Evolutionary conservation across 2,113 vertebrate genomes (phyloP).

Genomic region (Recurvirostra avosetta): DNA sequence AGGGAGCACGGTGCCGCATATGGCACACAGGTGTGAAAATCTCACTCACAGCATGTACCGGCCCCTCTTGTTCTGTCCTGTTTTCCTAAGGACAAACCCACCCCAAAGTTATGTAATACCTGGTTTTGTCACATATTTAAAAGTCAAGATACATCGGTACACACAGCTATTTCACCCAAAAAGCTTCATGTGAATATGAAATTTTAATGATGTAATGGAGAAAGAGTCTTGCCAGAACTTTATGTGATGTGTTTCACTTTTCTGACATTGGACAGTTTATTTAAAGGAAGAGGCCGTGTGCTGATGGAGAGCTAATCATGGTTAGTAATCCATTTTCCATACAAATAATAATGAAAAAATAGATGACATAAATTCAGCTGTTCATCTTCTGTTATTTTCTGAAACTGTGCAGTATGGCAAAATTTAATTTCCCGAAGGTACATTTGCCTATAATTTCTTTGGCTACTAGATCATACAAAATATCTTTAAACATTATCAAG

Average conservation of each 20-base stretch:
- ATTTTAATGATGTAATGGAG: background rate
- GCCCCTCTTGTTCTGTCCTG: background rate
- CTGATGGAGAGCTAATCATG: background rate
- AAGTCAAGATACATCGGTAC: background rate
- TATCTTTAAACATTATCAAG: background rate
- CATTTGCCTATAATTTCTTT: background rate
- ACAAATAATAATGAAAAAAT: constrained; percentile 14
- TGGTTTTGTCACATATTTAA: background rate
- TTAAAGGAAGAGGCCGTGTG: background rate
- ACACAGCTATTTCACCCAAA: background rate
- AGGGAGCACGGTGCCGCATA: rapidly evolving
- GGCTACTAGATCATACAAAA: background rate
- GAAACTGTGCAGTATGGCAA: background rate
- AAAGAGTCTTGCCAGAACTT: background rate
- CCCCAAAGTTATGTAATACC: background rate
- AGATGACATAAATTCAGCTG: background rate
- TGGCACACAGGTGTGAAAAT: rapidly evolving
- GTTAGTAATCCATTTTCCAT: constrained; percentile 13
- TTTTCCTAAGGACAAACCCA: background rate
- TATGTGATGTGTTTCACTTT: background rate
- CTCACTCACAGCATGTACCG: background rate
- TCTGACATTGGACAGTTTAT: background rate
- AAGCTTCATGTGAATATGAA: background rate
- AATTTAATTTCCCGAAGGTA: background rate
- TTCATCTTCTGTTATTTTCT: background rate